phyloP scores from a whole-genome alignment of 1,140 invertebrate species.

The Cheumatopsyche charites region DNA sequence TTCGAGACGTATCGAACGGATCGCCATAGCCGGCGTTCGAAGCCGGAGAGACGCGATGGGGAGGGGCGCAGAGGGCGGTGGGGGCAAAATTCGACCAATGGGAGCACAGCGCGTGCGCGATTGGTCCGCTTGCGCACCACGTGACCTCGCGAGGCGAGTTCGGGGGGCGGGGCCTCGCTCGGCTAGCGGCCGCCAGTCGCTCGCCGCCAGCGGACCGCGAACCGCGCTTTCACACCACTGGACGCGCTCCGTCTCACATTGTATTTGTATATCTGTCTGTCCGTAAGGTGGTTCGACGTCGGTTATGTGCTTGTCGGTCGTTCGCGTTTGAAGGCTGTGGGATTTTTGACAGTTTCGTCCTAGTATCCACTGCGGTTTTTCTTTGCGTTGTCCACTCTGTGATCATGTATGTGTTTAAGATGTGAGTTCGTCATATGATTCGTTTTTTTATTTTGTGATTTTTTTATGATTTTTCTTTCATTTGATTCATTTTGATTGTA shows the following conservation, averaged over 20 bases:
- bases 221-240: slow-evolving; percentile 2
- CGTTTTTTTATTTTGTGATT: too few species aligned
- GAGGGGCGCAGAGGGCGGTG: neutral
- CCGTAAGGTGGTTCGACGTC: too few species aligned
- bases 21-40: neutral
- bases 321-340: neutral
- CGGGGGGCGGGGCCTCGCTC: neutral
- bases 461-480: too few species aligned
- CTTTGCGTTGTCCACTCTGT: too few species aligned
- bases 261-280: too few species aligned
- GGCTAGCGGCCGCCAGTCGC: neutral
- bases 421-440: too few species aligned
- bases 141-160: slow-evolving; percentile 10
- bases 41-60: neutral
- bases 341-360: neutral
- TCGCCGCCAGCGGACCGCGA: neutral
- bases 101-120: neutral
- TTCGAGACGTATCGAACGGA: slow-evolving; percentile 4
- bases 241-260: neutral
- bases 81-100: neutral
- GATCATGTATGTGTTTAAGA: too few species aligned
- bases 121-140: slow-evolving; percentile 1
- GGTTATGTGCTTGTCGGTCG: too few species aligned
- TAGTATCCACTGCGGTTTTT: too few species aligned
- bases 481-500: too few species aligned